Percentiles rank a stretch among this genome's conserved stretches.
These are phyloP conservation scores for Coelinius sp. DNA, from an alignment of 2,888 invertebrate species.

Conservation along the genomic window DNA sequence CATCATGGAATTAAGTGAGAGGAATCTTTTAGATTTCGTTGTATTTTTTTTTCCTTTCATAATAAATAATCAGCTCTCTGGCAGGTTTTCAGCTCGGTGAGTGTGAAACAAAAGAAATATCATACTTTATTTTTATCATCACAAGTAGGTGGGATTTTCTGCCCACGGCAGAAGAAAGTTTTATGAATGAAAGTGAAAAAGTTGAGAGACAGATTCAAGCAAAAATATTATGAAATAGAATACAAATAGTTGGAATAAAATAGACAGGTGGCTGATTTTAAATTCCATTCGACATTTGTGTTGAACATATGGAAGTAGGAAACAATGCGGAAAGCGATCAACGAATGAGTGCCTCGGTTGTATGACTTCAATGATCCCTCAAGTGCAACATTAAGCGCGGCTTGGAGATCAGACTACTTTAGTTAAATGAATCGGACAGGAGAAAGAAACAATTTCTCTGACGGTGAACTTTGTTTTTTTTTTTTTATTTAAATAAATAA, in stretches of 20 bases:
- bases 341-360: neutral
- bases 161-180: neutral
- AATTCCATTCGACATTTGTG: neutral
- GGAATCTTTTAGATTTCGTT: neutral
- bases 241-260: neutral
- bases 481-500: no score
- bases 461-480: no score
- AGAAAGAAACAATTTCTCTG: no score
- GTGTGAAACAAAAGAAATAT: neutral
- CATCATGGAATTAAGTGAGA: neutral
- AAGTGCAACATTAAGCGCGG: neutral
- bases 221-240: neutral
- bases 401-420: neutral
- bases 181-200: slow-evolving; percentile 9
- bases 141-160: neutral
- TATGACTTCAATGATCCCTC: neutral
- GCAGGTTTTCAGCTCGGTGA: no score
- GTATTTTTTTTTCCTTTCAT: neutral
- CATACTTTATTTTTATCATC: neutral
- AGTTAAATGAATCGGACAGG: no score
- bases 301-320: neutral
- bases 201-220: neutral
- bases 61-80: neutral
- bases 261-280: neutral
- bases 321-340: slow-evolving; percentile 20